Evolutionary conservation across 2,797 vertebrate species (phyloP).

Genomic region (Heterohyrax brucei): DNA sequence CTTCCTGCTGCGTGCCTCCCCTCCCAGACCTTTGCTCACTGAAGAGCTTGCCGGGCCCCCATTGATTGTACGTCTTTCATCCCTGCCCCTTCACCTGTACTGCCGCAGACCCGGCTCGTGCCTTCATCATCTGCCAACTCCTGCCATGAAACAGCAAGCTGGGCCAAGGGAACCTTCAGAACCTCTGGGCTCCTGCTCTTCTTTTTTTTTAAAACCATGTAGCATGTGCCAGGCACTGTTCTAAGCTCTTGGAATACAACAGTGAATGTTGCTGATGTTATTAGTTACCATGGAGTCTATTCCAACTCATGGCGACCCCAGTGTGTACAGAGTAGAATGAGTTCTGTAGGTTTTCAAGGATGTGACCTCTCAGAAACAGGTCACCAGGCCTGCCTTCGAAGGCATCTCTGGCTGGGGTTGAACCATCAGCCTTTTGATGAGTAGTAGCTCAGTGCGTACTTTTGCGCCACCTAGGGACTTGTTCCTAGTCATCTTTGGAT

Average conservation of each 20-base stretch:
- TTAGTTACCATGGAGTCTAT: neutral
- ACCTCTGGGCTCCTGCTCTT: neutral
- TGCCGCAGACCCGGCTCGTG: neutral
- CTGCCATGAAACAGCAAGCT: neutral
- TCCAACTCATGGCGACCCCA: neutral
- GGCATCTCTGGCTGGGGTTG: neutral
- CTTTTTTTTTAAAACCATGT: neutral
- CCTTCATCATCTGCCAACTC: neutral
- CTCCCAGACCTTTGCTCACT: neutral
- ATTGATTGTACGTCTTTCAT: fast-evolving
- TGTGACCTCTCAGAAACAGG: no score
- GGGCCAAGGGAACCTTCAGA: neutral
- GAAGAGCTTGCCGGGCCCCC: neutral
- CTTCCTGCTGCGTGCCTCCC: neutral
- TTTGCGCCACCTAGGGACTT: neutral
- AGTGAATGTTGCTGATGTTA: neutral
- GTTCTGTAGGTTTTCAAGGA: neutral
- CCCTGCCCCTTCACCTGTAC: neutral
- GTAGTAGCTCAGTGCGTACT: neutral
- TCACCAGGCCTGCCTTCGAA: neutral
- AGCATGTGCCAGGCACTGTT: neutral
- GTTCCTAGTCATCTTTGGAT: neutral
- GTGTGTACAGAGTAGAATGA: neutral
- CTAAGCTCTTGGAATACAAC: neutral
- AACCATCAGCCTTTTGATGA: neutral